Conservation (phyloP, 1,140 invertebrate species). For the Diabrotica undecimpunctata region DNA sequence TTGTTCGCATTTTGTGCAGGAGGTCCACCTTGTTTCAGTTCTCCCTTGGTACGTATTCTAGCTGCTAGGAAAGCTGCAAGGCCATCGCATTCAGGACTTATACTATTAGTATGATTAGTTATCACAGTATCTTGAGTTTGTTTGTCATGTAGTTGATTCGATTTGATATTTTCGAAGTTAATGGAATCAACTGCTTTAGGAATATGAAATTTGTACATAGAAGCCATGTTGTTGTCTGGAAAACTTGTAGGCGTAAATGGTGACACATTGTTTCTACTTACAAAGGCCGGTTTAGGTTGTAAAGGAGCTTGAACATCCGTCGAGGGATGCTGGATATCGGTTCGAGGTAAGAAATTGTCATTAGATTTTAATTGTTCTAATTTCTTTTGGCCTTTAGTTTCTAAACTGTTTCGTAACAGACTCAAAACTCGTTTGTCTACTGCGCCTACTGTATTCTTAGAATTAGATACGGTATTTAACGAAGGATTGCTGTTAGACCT, state of each 20-base stretch:
- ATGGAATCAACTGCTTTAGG: constrained; percentile 64
- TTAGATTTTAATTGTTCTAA: constrained; percentile 40
- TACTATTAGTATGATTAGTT: constrained; percentile 25
- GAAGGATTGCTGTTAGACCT: constrained; percentile 33
- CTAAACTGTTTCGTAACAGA: constrained; percentile 64
- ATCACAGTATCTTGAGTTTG: constrained; percentile 41
- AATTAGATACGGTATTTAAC: constrained; percentile 21
- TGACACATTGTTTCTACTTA: constrained; percentile 54
- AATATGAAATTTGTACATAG: constrained; percentile 59
- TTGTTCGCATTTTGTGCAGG: constrained; percentile 46
- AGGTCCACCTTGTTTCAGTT: constrained; percentile 67
- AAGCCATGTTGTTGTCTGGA: constrained; percentile 51
- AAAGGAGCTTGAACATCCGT: constrained; percentile 51
- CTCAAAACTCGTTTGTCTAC: constrained; percentile 65
- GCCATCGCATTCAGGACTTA: constrained; percentile 50
- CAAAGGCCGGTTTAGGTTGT: constrained; percentile 53
- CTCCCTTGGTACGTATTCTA: constrained; percentile 76
- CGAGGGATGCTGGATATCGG: constrained; percentile 42
- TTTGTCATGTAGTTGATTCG: constrained; percentile 32
- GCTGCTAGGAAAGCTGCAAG: constrained; percentile 60
- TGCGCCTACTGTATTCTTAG: constrained; percentile 30
- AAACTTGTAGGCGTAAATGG: constrained; percentile 55
- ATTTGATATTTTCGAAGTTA: constrained; percentile 49
- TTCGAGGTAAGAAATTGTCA: constrained; percentile 27
- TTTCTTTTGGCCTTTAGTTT: constrained; percentile 58